Evolutionary conservation across 2,797 vertebrate genomes (phyloP).

Genomic region (Crax fasciolata): DNA sequence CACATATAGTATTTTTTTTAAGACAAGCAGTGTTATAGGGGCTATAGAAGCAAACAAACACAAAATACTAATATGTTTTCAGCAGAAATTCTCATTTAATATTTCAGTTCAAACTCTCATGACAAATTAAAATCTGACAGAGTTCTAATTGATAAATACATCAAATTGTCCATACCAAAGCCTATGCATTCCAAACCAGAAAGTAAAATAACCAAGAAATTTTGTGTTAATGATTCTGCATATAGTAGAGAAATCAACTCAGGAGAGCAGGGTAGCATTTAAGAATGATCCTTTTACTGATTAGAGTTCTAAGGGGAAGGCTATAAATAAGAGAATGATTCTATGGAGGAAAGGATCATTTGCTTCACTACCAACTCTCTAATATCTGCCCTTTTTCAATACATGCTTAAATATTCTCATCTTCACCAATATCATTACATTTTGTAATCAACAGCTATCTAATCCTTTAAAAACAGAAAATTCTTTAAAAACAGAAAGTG

Average conservation of each 20-base stretch:
- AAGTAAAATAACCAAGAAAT: background rate
- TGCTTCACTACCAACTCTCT: conserved; percentile 17
- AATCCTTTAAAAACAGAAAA: conserved; percentile 37
- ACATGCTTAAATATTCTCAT: background rate
- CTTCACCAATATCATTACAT: background rate
- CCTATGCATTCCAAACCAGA: background rate
- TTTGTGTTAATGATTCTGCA: background rate
- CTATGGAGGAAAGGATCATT: background rate
- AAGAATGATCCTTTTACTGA: conserved; percentile 12
- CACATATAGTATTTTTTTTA: background rate
- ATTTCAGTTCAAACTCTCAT: background rate
- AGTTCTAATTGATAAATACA: conserved; percentile 5
- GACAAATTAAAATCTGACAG: background rate
- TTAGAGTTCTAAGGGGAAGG: background rate
- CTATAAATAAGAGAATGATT: background rate
- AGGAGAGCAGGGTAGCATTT: background rate
- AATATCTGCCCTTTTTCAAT: background rate
- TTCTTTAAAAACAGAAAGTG: conserved; percentile 15
- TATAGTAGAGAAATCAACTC: background rate
- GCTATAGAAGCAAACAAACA: background rate
- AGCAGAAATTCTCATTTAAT: background rate
- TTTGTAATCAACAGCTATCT: conserved; percentile 6
- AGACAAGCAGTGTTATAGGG: background rate
- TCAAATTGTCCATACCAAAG: background rate
- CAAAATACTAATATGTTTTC: background rate